phyloP scores from a whole-genome alignment of 2,797 vertebrate species.

The Artibeus lituratus region DNA sequence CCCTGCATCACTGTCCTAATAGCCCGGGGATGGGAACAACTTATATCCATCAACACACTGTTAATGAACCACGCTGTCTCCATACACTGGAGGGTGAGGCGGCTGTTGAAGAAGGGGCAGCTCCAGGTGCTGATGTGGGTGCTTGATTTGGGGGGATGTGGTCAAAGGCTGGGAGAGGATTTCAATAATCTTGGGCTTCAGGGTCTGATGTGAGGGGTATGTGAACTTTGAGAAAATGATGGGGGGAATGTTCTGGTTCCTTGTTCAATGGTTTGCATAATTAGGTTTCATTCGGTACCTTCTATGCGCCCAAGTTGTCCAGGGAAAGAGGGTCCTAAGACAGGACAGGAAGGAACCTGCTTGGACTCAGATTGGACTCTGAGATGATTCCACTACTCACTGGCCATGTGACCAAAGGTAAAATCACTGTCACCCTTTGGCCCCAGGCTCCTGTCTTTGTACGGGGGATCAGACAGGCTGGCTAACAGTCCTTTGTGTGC shows the following conservation, averaged over 20 bases:
- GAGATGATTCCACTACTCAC: too few species aligned
- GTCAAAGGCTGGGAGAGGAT: too few species aligned
- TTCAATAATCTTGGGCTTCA: fast-evolving
- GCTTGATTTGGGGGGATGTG: not conserved
- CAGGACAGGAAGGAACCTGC: not conserved
- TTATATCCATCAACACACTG: not conserved
- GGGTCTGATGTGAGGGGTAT: not conserved
- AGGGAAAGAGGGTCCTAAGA: fast-evolving
- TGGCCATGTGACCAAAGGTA: too few species aligned
- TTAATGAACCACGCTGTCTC: not conserved
- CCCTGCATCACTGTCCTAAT: not conserved
- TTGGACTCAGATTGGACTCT: not conserved
- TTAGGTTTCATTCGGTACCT: too few species aligned
- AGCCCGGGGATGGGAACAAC: fast-evolving
- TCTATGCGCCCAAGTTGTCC: too few species aligned
- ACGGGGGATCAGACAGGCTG: fast-evolving
- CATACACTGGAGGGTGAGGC: fast-evolving
- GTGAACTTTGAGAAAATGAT: not conserved
- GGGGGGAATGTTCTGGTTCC: not conserved
- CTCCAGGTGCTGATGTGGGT: not conserved
- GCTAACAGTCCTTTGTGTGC: fast-evolving
- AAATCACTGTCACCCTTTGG: fast-evolving
- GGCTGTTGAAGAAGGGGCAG: not conserved
- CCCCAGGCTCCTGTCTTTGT: not conserved
- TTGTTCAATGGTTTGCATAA: not conserved